Conservation (phyloP, 2,797 vertebrate species). For the Eulemur mongoz region DNA sequence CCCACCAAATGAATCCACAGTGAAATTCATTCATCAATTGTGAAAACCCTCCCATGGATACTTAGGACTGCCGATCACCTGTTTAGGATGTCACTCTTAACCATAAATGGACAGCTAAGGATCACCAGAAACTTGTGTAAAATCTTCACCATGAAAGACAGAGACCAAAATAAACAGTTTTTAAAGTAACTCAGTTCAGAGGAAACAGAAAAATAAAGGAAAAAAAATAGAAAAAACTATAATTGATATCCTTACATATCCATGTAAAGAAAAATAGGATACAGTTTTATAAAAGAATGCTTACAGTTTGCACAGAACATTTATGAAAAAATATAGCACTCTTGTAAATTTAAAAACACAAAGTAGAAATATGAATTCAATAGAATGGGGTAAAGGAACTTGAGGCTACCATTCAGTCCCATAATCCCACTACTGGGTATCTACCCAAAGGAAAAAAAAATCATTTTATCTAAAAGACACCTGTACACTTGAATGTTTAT, state of each 20-base stretch:
- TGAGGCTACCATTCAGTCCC: not conserved
- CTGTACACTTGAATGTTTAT: not conserved
- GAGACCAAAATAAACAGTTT: not conserved
- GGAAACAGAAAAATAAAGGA: not conserved
- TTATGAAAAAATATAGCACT: not conserved
- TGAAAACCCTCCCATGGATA: not conserved
- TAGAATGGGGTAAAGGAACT: not conserved
- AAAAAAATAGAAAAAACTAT: not conserved
- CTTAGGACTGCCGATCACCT: not conserved
- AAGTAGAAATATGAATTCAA: not conserved
- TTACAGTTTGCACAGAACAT: not conserved
- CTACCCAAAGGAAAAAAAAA: not conserved
- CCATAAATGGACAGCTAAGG: not conserved
- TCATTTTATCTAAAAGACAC: not conserved
- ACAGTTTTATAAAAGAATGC: not conserved
- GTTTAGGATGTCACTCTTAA: not conserved
- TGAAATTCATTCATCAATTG: not conserved
- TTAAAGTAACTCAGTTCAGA: not conserved
- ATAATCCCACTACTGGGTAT: not conserved
- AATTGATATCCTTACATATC: not conserved
- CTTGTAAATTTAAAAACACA: not conserved
- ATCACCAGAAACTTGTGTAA: not conserved
- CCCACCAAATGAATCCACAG: not conserved
- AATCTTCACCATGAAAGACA: not conserved
- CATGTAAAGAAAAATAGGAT: not conserved